A percentile compares a stretch with the other conserved stretches of the same genome.
phyloP scores from a whole-genome alignment of 2,113 vertebrate species.

The Sapayoa aenigma region DNA sequence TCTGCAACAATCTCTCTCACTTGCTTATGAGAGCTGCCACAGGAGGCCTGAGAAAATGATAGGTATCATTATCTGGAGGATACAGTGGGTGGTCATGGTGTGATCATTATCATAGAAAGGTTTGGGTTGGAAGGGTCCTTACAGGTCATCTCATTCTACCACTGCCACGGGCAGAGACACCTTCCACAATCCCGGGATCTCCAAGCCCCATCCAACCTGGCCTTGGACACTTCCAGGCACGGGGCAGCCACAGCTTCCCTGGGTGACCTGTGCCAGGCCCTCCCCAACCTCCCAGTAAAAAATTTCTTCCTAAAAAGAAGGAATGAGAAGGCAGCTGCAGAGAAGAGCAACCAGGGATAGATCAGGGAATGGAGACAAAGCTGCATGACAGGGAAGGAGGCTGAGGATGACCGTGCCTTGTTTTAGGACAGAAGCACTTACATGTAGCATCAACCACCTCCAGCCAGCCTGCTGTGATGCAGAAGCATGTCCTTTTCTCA shows the following conservation, averaged over 20 bases:
- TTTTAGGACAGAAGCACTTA: background rate
- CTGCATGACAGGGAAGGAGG: background rate
- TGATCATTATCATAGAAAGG: background rate
- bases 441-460: background rate
- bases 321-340: background rate
- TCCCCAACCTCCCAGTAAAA: rapidly evolving
- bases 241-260: background rate
- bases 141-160: background rate
- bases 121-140: background rate
- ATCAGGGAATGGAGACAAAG: background rate
- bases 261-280: background rate
- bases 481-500: background rate
- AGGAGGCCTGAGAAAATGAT: background rate
- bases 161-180: background rate
- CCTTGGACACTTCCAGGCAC: background rate
- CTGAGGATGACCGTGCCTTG: background rate
- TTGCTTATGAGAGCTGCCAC: background rate
- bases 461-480: background rate
- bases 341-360: background rate
- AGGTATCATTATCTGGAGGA: background rate
- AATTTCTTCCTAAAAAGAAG: background rate
- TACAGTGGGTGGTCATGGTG: background rate
- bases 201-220: background rate
- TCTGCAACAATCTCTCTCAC: background rate
- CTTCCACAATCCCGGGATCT: background rate